Evolutionary conservation across 92 coral and sea anemone genomes (phyloP).

Genomic region (Isaurus tuberculatus): DNA sequence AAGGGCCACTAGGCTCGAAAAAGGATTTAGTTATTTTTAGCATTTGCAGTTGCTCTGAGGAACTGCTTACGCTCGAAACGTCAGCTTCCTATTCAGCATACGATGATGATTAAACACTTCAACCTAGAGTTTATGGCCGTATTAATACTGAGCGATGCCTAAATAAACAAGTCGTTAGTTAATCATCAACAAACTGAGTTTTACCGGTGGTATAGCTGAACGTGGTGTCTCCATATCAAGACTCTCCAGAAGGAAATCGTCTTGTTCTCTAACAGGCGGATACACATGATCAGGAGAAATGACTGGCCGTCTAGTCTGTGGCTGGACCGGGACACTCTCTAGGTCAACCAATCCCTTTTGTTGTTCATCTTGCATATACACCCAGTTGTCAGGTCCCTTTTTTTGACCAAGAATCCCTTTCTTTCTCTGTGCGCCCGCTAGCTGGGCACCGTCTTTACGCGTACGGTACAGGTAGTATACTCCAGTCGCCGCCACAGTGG

Average conservation of each 20-base stretch:
- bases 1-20: no score
- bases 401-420: slow-evolving; percentile 52
- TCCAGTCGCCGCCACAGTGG: slow-evolving; percentile 83
- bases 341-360: slow-evolving; percentile 60
- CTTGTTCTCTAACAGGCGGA: slow-evolving; percentile 87
- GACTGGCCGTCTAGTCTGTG: slow-evolving; percentile 82
- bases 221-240: slow-evolving; percentile 81
- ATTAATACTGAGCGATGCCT: no score
- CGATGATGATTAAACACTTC: no score
- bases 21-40: no score
- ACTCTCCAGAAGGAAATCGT: slow-evolving; percentile 79
- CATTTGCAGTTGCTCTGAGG: no score
- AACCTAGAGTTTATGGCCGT: no score
- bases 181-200: neutral
- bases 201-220: slow-evolving; percentile 83
- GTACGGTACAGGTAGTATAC: slow-evolving; percentile 78
- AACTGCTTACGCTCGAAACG: no score
- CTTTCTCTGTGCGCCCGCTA: slow-evolving; percentile 46
- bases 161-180: neutral
- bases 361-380: slow-evolving; percentile 76
- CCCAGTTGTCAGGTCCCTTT: slow-evolving; percentile 61
- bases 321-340: slow-evolving; percentile 90
- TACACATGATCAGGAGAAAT: slow-evolving; percentile 83
- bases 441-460: slow-evolving; percentile 54
- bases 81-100: no score